Evolutionary conservation across 2,888 invertebrate species (phyloP).

Genomic region (Caenorhabditis sp.): DNA sequence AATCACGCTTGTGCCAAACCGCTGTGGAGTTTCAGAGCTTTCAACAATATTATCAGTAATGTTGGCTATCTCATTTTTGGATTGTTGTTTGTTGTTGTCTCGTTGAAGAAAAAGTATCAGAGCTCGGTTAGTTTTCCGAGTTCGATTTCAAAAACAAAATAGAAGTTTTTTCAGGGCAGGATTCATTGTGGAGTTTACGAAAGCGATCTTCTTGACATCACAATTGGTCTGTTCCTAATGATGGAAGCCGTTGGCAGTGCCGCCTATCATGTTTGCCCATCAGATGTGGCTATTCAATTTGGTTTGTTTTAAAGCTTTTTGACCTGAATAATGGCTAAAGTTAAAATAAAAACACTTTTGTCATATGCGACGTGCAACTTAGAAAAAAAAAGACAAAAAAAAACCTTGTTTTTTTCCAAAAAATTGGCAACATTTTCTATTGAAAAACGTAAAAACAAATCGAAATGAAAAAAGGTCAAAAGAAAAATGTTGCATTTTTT

Average conservation of each 20-base stretch:
- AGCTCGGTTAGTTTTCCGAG: background rate
- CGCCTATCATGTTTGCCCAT: slow-evolving; percentile 33
- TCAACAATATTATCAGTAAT: slow-evolving; percentile 34
- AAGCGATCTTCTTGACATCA: slow-evolving; percentile 17
- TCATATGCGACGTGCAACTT: no score
- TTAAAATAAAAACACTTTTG: no score
- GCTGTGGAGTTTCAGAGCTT: slow-evolving; percentile 20
- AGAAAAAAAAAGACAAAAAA: no score
- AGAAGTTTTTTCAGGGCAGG: no score
- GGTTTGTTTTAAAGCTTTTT: slow-evolving; percentile 12
- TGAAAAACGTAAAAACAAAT: no score
- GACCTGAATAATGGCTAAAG: no score
- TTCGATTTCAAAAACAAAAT: background rate
- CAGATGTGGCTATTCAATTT: slow-evolving; percentile 31
- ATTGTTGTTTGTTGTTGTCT: slow-evolving; percentile 7
- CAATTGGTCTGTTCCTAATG: slow-evolving; percentile 27
- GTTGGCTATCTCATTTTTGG: slow-evolving; percentile 30
- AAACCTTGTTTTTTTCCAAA: no score
- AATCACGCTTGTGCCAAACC: slow-evolving; percentile 31
- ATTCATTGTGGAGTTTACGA: slow-evolving; percentile 19
- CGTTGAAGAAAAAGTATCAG: slow-evolving; percentile 1
- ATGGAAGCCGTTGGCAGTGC: slow-evolving; percentile 29
- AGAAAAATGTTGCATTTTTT: no score
- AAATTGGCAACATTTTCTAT: no score
- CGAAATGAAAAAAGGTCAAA: no score